Evolutionary conservation across 2,797 vertebrate genomes (phyloP), one percentile per base, ranked within the genome.

Genomic region (Lithobates sylvaticus): DNA sequence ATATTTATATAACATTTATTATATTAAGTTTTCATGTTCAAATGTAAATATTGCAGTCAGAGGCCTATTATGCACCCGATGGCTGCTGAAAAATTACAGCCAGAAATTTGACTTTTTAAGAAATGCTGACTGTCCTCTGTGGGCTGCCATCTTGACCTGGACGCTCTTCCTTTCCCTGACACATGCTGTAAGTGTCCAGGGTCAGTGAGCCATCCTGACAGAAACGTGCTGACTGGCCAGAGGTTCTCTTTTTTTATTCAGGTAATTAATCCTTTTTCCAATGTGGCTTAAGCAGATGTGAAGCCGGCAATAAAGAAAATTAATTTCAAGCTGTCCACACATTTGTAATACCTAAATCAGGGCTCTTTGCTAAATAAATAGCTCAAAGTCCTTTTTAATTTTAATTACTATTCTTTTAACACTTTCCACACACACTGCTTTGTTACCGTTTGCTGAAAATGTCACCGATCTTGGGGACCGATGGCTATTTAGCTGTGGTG

Each of bases 261-360:
- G 91, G 91, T 93, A 93, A 95, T 94, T 95, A 95, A 95, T 94
- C 93, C 94, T 93, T 92, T 91, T 87, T 91, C 89, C 93, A 93
- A 94, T 95, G 91, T 92, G 94, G 93, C 92, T 94, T 94, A 95
- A 96, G 92, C 93, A 95, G 93, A 90, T 93, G 93, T 92, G 92
- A 91, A 92, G 91, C 85, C 0, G 39, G 90, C 89, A 88, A 89
- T 39, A 86, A 61, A 70, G 74, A 77, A 86, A 81, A 70, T 61
- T 58, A 65, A 72, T 75, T 83, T 42, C 47, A 83, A 85, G 16
- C 13, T 86, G 58, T 74, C 68, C 72, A 0, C n/a, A 84, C 81
- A 83, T 26, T 68, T 76, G 15, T n/a, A 79, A 58, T 34, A n/a
- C 36, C 42, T 27, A 69, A 58, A 78, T 29, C 61, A n/a, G 26